Base-by-base conservation (phyloP, 2,797 vertebrate genomes). In the Percopsis omiscomaycus region DNA sequence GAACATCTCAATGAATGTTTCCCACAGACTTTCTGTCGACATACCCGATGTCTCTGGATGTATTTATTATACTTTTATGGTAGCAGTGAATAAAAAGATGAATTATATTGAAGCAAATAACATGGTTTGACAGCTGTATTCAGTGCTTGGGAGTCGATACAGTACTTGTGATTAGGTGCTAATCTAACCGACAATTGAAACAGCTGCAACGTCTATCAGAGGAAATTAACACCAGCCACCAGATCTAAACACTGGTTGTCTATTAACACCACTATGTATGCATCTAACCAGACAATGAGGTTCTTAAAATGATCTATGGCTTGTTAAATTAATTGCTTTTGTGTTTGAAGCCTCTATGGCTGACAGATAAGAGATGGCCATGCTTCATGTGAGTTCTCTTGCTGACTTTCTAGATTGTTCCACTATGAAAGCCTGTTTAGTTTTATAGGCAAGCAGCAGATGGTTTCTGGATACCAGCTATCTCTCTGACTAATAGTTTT, bases 1-100 rank as follows among this genome's bases (percentile, higher is more conserved):
- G 74, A 80, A 71, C 71, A 44, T 54, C 77, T 87, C 70, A 55
- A 63, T 83, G 80, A 85, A 89, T 85, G 84, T 86, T 73, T 58
- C 69, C 64, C 74, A 64, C 75, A 54, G 76, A 78, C 81, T 48
- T 28, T 52, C 44, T 47, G 22, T 55, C 14, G 45, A 27, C 2
- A 37, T 74, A 61, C 66, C 71, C 71, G 8, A 42, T 52, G 71
- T 54, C 60, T 68, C 42, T 80, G 75, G 80, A 86, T 86, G 82
- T 86, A 82, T 84, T 85, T 77, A 81, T 79, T 84, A 12, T 73
- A 69, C 62, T 82, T 84, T 76, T 74, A 61, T 1, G 56, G 67
- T 68, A 64, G 62, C 15, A 69, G 27, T 66, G 70, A 68, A 69
- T 66, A 66, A 74, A 64, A 59, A 5, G 6, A 50, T 29, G 55